A percentile compares a stretch with the other conserved stretches of the same genome.
These are phyloP conservation scores for crab-eating macaque (Macaca fascicularis) DNA, from an alignment of 2,113 vertebrate genomes.

Conservation along the genomic window DNA sequence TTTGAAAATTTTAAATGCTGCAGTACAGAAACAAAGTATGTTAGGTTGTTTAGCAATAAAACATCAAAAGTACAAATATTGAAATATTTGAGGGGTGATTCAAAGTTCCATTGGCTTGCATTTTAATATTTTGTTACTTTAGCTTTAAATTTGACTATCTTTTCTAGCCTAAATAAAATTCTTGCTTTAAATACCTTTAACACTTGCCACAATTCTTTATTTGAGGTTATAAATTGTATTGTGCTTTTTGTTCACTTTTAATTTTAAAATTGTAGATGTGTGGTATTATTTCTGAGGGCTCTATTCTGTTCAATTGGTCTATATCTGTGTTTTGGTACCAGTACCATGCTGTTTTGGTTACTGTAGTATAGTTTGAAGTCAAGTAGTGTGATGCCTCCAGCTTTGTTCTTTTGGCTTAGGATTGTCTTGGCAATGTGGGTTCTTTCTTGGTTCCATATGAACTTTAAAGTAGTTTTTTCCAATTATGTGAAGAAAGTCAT, in stretches of 20 bases:
- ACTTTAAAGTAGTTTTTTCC: too few species aligned
- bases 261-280: background rate
- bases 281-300: too few species aligned
- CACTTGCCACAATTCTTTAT: background rate
- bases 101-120: background rate
- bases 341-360: too few species aligned
- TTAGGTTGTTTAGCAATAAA: background rate
- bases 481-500: too few species aligned
- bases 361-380: too few species aligned
- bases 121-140: slow-evolving; percentile 16
- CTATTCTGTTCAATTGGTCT: too few species aligned
- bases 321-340: too few species aligned
- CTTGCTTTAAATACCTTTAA: background rate
- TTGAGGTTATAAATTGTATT: background rate
- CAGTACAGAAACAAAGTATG: background rate
- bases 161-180: background rate
- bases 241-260: background rate
- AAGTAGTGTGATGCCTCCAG: too few species aligned
- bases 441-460: too few species aligned
- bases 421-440: too few species aligned
- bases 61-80: background rate
- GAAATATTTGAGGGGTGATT: background rate
- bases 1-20: slow-evolving; percentile 36
- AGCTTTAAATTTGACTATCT: background rate
- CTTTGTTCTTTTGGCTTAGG: too few species aligned